Evolutionary conservation across 2,113 vertebrate species (phyloP), one percentile per base, ranked within the genome.

Genomic region (Calidris pugnax): DNA sequence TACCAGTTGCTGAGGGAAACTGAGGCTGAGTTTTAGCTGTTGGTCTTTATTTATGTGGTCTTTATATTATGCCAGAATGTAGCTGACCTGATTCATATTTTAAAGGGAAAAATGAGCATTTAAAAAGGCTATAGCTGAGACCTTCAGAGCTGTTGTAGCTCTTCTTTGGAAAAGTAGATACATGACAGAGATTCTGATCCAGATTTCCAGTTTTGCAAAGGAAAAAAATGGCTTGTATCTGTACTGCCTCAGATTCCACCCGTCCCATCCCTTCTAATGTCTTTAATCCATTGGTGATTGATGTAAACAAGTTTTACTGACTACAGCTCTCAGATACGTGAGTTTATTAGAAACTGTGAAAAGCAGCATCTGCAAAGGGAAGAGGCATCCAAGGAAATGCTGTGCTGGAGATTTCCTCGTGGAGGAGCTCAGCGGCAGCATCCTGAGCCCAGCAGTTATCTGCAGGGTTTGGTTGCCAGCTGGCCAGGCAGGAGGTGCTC

Each of bases 351-450:
- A 72, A 93, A 85, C 43, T 33, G 41, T 71, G 77, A 84, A 78
- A 90, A 86, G 83, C 68, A 84, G 67, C 83, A 73, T 91, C 85
- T 95, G 95, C 83, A 92, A 76, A 88, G 67, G 27, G 27, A 85
- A 90, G 75, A 73, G 59, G 39, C 14, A 83, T 80, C 51, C 67
- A 91, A 78, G 47, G 37, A 50, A 78, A 35, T 60, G 90, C 59
- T 79, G 37, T 84, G 73, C 86, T 84, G 83, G 53, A 88, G 82
- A 78, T 88, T 79, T 92, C 88, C 85, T 94, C 8, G 0, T 41
- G 88, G 93, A 95, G 83, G 89, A 96, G 86, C 91, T 95, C 91
- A 57, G 80, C 8, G 6, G 83, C 80, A 95, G 86, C 28, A 87
- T 63, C 35, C 33, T 23, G 48, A 83, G 76, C 53, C 39, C 64